A percentile compares a stretch with the other conserved stretches of the same genome.
Evolutionary conservation across 2,888 invertebrate species (phyloP).

Genomic region (Aspidiotus destructor): DNA sequence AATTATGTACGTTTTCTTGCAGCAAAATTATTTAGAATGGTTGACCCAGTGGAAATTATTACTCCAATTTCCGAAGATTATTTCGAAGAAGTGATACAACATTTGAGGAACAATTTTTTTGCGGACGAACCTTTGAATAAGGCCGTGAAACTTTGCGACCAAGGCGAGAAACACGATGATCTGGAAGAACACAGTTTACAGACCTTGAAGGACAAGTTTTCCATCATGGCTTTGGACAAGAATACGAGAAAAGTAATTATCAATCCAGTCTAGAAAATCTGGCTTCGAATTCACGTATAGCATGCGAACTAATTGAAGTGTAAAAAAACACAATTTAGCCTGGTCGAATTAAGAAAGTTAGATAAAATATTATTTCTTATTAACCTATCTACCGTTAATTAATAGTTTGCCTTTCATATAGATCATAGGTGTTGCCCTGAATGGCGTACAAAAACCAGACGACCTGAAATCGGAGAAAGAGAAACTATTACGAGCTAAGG

Average conservation of each 20-base stretch:
- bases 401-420: conserved; percentile 43
- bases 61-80: conserved; percentile 46
- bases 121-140: conserved; percentile 74
- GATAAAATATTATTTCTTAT: no score
- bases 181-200: conserved; percentile 61
- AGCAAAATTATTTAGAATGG: conserved; percentile 4
- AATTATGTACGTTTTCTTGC: neutral
- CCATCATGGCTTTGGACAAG: conserved; percentile 55
- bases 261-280: no score
- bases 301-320: no score
- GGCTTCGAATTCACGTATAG: no score
- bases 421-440: conserved; percentile 68
- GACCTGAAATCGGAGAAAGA: conserved; percentile 61
- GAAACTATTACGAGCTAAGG: conserved; percentile 55
- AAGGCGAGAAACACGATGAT: conserved; percentile 59
- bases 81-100: conserved; percentile 56
- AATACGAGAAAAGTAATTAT: conserved; percentile 49
- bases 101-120: conserved; percentile 65
- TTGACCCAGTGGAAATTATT: conserved; percentile 38
- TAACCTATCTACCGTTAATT: no score
- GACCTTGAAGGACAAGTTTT: conserved; percentile 65
- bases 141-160: conserved; percentile 58
- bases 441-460: conserved; percentile 63
- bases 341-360: no score
- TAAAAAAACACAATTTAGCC: no score